Conservation (phyloP, 2,797 vertebrate species). For the Synaphobranchus kaupii region DNA sequence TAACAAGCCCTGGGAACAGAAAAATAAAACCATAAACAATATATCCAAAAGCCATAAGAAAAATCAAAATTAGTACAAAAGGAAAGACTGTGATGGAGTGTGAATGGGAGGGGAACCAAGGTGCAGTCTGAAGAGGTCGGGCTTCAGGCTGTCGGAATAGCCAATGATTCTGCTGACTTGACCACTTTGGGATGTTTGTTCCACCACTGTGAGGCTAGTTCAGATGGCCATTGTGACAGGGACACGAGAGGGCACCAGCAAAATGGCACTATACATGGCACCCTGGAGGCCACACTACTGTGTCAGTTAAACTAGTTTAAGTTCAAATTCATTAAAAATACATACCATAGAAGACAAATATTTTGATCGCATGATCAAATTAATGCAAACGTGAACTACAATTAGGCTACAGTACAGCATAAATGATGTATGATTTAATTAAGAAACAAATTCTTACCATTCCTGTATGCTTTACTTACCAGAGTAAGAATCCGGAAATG, state of each 20-base stretch:
- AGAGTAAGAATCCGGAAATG: constrained; percentile 95
- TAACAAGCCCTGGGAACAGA: not conserved
- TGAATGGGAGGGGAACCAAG: not conserved
- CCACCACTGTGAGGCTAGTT: not conserved
- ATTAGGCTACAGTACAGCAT: not conserved
- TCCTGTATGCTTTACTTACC: constrained; percentile 65
- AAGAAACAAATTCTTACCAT: not conserved
- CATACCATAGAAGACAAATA: not conserved
- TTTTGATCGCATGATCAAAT: too few species aligned
- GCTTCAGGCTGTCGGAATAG: not conserved
- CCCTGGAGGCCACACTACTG: not conserved
- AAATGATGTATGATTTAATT: not conserved
- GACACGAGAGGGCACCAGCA: not conserved
- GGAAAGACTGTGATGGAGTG: not conserved
- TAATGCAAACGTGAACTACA: not conserved
- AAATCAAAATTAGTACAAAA: not conserved
- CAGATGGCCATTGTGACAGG: not conserved
- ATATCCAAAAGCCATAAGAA: not conserved
- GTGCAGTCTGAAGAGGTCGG: too few species aligned
- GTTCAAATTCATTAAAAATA: not conserved
- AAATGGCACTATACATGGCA: not conserved
- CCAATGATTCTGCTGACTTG: not conserved
- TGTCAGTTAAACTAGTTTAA: not conserved
- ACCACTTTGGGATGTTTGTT: not conserved
- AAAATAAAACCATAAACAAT: not conserved